Evolutionary conservation across 2,888 invertebrate species (phyloP), one percentile per base, ranked within the genome.

Genomic region (Patella pellucida): DNA sequence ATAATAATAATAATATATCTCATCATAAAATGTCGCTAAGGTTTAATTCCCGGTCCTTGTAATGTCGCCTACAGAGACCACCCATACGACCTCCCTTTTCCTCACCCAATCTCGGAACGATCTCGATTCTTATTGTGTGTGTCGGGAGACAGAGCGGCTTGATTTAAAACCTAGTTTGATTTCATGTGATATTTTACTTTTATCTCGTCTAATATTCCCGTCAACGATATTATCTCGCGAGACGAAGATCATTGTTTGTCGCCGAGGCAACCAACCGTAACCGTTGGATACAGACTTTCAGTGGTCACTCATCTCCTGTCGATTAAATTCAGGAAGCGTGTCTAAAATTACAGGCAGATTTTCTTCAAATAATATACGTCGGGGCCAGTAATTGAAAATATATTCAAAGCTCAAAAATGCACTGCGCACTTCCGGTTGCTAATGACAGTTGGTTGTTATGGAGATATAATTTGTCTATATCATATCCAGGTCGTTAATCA

Each of bases 171-270:
- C 19, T 23, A 23, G 62, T 23, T 23, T 62, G 19, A 62, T 62
- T 23, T 62, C 62, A 23, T 23, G 19, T 23, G 62, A 62, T 62
- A 62, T 62, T 62, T 62, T 62, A 62, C 62, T 62, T 62, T 62
- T 62, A 62, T 62, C 62, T 62, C 23, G 62, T 62, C 62, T 62
- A 23, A 62, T 62, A 62, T 62, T 62, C 19, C 23, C 19, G 19
- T 62, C 62, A 62, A 19, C 23, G 62, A 62, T 62, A 23, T 62
- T 62, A 62, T 62, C 62, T 62, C 62, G 23, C 62, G 62, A 62
- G 62, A 62, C 62, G 23, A 16, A 41, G 41, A 62, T 62, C 62
- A 62, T 19, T 23, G 19, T 23, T 62, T 23, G 62, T 62, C 62
- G 19, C 62, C 62, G 19, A 23, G 62, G 62, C 62, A 62, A 62